A percentile compares a stretch with the other conserved stretches of the same genome.
Evolutionary conservation across 2,113 vertebrate genomes (phyloP).

Genomic region (Galemys pyrenaicus): DNA sequence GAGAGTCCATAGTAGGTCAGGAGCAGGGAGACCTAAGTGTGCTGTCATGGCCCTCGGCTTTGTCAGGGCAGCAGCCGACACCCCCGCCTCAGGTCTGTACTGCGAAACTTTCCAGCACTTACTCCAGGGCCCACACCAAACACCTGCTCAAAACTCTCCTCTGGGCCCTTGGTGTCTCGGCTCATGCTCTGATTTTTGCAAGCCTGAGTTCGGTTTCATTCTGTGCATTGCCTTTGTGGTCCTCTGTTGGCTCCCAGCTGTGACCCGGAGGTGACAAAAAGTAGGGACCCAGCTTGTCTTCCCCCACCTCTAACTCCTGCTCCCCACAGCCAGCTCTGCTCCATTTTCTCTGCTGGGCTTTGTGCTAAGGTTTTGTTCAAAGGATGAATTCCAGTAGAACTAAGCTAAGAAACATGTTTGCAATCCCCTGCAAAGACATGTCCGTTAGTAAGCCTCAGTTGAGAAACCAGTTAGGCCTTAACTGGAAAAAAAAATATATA

Average conservation of each 20-base stretch:
- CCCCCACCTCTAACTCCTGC: not conserved
- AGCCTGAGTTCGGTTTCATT: not conserved
- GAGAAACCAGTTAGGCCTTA: not conserved
- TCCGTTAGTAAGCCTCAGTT: not conserved
- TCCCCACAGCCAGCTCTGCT: not conserved
- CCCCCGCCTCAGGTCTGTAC: not conserved
- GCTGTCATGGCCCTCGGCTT: not conserved
- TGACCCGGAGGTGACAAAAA: not conserved
- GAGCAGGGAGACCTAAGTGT: not conserved
- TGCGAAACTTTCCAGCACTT: not conserved
- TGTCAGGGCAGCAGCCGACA: too few relatives aligned
- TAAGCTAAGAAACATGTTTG: not conserved
- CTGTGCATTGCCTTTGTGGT: not conserved
- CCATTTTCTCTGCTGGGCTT: not conserved
- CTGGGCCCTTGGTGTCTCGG: too few relatives aligned
- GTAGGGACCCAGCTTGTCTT: not conserved
- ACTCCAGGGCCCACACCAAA: too few relatives aligned
- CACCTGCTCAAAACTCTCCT: not conserved
- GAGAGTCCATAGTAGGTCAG: not conserved
- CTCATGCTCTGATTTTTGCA: not conserved
- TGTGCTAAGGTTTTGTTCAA: not conserved
- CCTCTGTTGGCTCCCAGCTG: not conserved
- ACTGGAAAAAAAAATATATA: not conserved
- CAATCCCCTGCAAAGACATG: not conserved
- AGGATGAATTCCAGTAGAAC: not conserved